A percentile compares a stretch with the other conserved stretches of the same genome.
phyloP scores from a whole-genome alignment of 2,888 invertebrate genomes.

The Limnephilus marmoratus region DNA sequence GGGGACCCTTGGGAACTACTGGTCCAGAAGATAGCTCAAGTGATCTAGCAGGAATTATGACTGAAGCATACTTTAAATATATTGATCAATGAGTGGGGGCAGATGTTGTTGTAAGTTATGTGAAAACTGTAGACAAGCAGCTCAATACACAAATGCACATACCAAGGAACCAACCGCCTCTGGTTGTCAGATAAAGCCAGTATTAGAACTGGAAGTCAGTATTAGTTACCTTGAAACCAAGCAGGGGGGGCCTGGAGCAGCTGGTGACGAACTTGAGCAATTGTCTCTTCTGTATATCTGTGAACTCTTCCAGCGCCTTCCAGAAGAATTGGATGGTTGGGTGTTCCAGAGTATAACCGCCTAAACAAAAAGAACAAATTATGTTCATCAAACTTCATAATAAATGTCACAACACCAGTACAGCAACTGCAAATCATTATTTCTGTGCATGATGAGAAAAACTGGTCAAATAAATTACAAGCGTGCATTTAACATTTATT shows the following conservation, averaged over 20 bases:
- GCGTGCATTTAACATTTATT: too few relatives aligned
- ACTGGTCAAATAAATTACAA: not conserved
- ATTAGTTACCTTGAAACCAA: slow-evolving; percentile 93
- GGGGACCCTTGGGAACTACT: too few relatives aligned
- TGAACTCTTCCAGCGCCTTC: slow-evolving; percentile 90
- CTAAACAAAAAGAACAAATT: slow-evolving; percentile 70
- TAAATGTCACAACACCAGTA: not conserved
- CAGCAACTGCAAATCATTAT: not conserved
- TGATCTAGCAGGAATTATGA: too few relatives aligned
- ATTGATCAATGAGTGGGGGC: too few relatives aligned
- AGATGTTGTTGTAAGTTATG: too few relatives aligned
- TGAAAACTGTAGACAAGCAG: too few relatives aligned
- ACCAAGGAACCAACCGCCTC: too few relatives aligned
- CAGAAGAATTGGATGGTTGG: slow-evolving; percentile 93
- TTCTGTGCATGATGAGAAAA: not conserved
- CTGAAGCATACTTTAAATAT: too few relatives aligned
- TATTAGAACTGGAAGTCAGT: too few relatives aligned
- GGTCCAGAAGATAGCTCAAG: too few relatives aligned
- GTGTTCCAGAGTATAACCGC: slow-evolving; percentile 90
- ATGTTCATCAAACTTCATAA: not conserved
- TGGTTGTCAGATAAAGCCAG: too few relatives aligned
- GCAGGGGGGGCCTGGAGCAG: slow-evolving; percentile 95
- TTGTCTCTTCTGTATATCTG: slow-evolving; percentile 89
- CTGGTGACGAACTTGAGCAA: slow-evolving; percentile 98
- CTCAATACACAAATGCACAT: too few relatives aligned